These are phyloP conservation scores for Pachyramphus minor DNA, from an alignment of 2,113 vertebrate species.

Conservation along the genomic window DNA sequence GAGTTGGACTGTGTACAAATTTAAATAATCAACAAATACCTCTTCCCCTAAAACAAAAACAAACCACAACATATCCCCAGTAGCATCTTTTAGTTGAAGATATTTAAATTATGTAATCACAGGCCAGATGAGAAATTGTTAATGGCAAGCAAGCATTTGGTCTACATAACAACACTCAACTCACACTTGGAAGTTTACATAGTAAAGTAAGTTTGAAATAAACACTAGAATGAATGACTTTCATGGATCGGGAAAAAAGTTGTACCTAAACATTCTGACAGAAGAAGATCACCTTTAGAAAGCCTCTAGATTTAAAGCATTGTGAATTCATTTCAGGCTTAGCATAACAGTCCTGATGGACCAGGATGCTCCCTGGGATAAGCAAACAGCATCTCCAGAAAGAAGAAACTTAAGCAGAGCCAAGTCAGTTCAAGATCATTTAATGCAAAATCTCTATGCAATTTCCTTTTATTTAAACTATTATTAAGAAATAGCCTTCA, in stretches of 20 bases:
- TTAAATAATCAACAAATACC: not conserved
- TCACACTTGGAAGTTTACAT: not conserved
- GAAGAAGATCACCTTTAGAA: not conserved
- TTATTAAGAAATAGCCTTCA: constrained; percentile 81
- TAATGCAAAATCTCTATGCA: constrained; percentile 72
- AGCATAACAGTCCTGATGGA: not conserved
- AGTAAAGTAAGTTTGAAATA: not conserved
- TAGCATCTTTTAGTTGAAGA: not conserved
- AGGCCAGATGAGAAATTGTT: not conserved
- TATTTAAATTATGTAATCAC: not conserved
- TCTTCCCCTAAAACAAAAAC: not conserved
- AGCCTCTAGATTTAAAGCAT: not conserved
- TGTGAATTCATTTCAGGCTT: not conserved
- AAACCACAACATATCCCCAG: not conserved
- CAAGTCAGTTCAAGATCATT: constrained; percentile 57
- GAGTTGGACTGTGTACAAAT: not conserved
- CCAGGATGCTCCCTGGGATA: not conserved
- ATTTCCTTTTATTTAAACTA: constrained; percentile 86
- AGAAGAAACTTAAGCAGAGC: constrained; percentile 38
- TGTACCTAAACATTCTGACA: not conserved
- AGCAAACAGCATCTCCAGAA: not conserved
- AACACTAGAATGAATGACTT: not conserved
- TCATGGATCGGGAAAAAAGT: not conserved
- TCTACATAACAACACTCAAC: not conserved
- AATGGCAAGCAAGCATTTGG: not conserved